Percentiles rank a stretch among this genome's conserved stretches.
These are phyloP conservation scores for Sphenopsis melanotis DNA, from an alignment of 2,797 vertebrate genomes.

Conservation along the genomic window DNA sequence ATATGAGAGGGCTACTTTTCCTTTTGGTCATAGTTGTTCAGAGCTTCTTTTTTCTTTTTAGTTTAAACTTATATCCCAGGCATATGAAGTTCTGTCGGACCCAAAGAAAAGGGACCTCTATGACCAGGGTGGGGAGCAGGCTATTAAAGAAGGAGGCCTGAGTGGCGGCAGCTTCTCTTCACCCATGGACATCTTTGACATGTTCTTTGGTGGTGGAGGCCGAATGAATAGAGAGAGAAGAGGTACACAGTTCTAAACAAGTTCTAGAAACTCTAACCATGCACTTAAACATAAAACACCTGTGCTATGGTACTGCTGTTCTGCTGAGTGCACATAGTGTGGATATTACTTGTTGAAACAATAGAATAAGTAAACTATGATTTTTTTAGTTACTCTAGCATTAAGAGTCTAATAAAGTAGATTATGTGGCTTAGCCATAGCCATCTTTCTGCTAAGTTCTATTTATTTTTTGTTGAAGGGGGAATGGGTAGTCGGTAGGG, in stretches of 20 bases:
- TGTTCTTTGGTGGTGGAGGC: conserved; percentile 98
- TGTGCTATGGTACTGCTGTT: conserved; percentile 46
- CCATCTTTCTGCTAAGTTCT: background rate
- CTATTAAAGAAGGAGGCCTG: conserved; percentile 94
- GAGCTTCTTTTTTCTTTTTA: conserved; percentile 70
- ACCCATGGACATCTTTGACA: conserved; percentile 98
- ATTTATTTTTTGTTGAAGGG: background rate
- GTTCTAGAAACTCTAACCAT: conserved; percentile 61
- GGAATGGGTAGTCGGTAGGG: background rate
- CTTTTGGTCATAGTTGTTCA: conserved; percentile 54
- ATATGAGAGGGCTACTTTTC: conserved; percentile 22
- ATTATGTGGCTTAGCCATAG: background rate
- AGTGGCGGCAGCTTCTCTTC: conserved; percentile 84
- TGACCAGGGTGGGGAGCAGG: conserved; percentile 97
- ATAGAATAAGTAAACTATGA: background rate
- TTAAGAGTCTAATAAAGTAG: conserved; percentile 10
- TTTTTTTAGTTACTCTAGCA: background rate
- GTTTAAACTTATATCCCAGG: conserved; percentile 98
- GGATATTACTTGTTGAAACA: background rate
- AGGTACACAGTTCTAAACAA: conserved; percentile 79
- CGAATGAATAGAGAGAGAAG: conserved; percentile 91
- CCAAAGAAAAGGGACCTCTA: conserved; percentile 93
- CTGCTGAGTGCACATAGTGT: conserved; percentile 31
- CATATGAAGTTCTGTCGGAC: conserved; percentile 96
- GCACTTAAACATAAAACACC: conserved; percentile 42